Conservation (phyloP, 2,797 vertebrate species). For the Clarias pachynema region DNA sequence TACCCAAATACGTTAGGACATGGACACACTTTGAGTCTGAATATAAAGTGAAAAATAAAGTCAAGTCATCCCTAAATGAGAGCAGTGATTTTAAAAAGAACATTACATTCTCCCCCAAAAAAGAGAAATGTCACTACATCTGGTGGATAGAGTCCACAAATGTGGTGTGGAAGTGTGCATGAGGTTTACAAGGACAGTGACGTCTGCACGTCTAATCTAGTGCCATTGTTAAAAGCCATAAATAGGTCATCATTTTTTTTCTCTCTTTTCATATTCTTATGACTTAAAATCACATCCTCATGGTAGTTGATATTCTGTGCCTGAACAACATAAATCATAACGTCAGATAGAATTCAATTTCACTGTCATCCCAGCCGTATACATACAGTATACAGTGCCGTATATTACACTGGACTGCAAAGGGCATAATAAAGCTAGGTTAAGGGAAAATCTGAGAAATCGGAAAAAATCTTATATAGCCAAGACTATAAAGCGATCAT, state of each 20-base stretch:
- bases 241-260: not conserved
- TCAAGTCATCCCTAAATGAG: not conserved
- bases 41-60: not conserved
- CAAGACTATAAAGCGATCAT: constrained; percentile 5
- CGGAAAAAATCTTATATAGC: not conserved
- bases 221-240: not conserved
- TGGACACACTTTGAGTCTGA: not conserved
- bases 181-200: not conserved
- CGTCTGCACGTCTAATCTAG: not conserved
- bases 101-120: too few relatives aligned
- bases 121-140: not conserved
- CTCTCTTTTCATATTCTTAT: not conserved
- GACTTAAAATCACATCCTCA: not conserved
- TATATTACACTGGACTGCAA: not conserved
- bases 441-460: not conserved
- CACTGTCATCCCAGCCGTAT: constrained; percentile 2
- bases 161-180: not conserved
- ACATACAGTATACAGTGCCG: not conserved
- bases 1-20: not conserved
- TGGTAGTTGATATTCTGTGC: not conserved
- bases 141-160: not conserved
- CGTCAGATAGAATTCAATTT: constrained; percentile 10
- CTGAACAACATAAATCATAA: constrained; percentile 10
- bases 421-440: not conserved
- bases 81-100: not conserved